phyloP scores from a whole-genome alignment of 1,140 invertebrate species.

The Druon quercuslanigerum region DNA sequence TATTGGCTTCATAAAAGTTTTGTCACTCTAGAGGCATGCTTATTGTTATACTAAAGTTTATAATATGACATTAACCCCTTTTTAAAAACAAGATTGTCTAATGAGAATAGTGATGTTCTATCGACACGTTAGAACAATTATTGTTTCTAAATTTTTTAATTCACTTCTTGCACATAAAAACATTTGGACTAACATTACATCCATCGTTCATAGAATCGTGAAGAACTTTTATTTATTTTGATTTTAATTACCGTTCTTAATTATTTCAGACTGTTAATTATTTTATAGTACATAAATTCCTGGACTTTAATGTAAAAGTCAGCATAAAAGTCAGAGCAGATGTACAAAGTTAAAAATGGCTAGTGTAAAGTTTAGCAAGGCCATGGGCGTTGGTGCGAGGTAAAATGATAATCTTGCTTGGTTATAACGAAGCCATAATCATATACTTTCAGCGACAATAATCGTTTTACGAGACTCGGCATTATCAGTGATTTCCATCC shows the following conservation, averaged over 20 bases:
- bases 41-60: too few relatives aligned
- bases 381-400: constrained; percentile 39
- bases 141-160: too few relatives aligned
- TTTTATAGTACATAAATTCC: constrained; percentile 55
- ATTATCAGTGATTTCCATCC: constrained; percentile 56
- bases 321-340: constrained; percentile 36
- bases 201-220: too few relatives aligned
- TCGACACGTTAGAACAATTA: too few relatives aligned
- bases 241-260: background rate
- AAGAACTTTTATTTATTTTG: background rate
- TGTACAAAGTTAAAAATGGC: constrained; percentile 67
- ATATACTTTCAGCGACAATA: constrained; percentile 74
- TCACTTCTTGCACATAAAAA: too few relatives aligned
- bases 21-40: too few relatives aligned
- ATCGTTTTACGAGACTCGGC: constrained; percentile 71
- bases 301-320: constrained; percentile 44
- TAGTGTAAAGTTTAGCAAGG: constrained; percentile 63
- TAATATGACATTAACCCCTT: too few relatives aligned
- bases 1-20: too few relatives aligned
- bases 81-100: too few relatives aligned
- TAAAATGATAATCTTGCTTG: constrained; percentile 51
- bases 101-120: too few relatives aligned
- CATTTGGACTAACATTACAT: too few relatives aligned
- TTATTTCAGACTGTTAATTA: constrained; percentile 48
- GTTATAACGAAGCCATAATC: constrained; percentile 74